phyloP scores from a whole-genome alignment of 2,888 invertebrate species.

The Ormyrus labotus region DNA sequence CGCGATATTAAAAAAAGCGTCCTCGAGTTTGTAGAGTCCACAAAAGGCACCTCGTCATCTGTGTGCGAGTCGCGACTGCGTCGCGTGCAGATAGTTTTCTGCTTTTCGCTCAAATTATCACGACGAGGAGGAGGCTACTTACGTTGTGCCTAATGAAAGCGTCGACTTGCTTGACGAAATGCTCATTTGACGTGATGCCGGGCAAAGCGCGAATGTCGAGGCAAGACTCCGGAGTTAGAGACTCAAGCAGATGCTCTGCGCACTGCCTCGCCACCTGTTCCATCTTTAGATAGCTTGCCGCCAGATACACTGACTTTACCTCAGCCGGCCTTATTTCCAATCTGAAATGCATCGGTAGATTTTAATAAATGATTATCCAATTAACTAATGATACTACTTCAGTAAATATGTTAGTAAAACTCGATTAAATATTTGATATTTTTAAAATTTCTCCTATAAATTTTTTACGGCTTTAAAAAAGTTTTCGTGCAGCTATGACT shows the following conservation, averaged over 20 bases:
- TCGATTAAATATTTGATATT: too few relatives aligned
- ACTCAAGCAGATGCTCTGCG: constrained; percentile 79
- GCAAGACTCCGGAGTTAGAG: constrained; percentile 79
- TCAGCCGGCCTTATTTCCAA: constrained; percentile 72
- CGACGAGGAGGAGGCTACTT: constrained; percentile 66
- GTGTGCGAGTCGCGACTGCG: constrained; percentile 1
- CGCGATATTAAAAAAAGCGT: background rate
- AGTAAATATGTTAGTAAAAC: background rate
- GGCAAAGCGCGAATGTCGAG: constrained; percentile 78
- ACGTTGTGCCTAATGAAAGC: constrained; percentile 83
- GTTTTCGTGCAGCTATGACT: too few relatives aligned
- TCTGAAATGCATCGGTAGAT: constrained; percentile 48
- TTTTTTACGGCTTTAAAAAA: too few relatives aligned
- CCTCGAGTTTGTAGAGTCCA: background rate
- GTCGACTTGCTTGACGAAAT: constrained; percentile 82
- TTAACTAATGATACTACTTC: background rate
- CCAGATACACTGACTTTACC: constrained; percentile 87
- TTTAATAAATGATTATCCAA: background rate
- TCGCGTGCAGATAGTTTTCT: constrained; percentile 23
- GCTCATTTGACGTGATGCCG: constrained; percentile 76
- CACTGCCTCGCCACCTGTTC: constrained; percentile 85
- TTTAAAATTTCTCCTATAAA: too few relatives aligned
- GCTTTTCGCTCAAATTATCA: background rate
- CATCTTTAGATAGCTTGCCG: constrained; percentile 88
- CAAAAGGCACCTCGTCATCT: background rate